Evolutionary conservation across 2,888 invertebrate species (phyloP).

Genomic region (Xanthorhoe spadicearia): DNA sequence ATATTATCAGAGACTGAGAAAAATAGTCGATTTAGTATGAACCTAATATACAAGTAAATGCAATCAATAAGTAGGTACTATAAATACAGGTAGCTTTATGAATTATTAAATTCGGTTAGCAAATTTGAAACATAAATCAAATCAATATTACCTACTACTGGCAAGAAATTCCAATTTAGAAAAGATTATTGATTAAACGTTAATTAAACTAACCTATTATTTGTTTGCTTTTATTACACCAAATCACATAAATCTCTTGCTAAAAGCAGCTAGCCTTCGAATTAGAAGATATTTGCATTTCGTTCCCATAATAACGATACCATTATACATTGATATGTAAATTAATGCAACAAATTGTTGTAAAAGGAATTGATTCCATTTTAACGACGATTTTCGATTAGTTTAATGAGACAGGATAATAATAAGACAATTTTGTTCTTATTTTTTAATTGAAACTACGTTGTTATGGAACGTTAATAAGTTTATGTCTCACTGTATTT

Average conservation of each 20-base stretch:
- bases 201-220: conserved; percentile 25
- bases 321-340: conserved; percentile 70
- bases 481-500: too few relatives aligned
- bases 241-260: conserved; percentile 48
- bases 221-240: conserved; percentile 35
- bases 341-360: conserved; percentile 67
- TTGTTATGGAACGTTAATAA: not conserved
- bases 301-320: conserved; percentile 68
- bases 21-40: too few relatives aligned
- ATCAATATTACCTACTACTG: conserved; percentile 3
- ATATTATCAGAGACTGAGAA: too few relatives aligned
- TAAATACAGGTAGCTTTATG: not conserved
- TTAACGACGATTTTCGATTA: conserved; percentile 47
- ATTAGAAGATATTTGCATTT: conserved; percentile 66
- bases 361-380: conserved; percentile 61
- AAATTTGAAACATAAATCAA: conserved; percentile 8
- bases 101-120: not conserved
- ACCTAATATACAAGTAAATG: not conserved
- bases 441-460: not conserved
- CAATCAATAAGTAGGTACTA: not conserved
- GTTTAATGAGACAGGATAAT: conserved; percentile 22
- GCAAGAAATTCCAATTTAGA: conserved; percentile 15
- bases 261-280: conserved; percentile 65
- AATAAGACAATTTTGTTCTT: not conserved
- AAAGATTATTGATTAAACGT: conserved; percentile 20